Base-by-base conservation (phyloP, 2,797 vertebrate genomes). In the Dicrostonyx torquatus region DNA sequence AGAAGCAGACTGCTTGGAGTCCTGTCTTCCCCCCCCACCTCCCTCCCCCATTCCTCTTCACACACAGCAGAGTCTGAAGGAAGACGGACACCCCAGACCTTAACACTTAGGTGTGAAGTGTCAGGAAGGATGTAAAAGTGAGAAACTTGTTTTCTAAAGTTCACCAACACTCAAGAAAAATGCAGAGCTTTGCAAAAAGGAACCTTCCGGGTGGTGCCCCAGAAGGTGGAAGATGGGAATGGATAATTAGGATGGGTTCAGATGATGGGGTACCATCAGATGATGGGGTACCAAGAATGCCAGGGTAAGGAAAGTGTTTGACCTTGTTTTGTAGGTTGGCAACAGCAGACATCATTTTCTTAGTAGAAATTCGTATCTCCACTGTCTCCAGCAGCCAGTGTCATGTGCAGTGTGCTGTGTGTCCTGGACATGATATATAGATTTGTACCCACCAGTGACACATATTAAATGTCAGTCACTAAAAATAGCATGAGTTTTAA, bases 11-110 rank as follows among this genome's bases (percentile, higher is more conserved):
- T 26, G 5, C 17, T 37, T 34, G 89, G 66, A 70, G 50, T 40
- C 5, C 29, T 4, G 20, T 43, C 70, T 40, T 0, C 4, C 70
- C 37, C 37, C 40, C 7, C 29, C 2, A 2, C 9, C 11, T 70
- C 11, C 18, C 45, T 13, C 43, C 34, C 37, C 34, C 17, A 31
- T 34, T 48, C 26, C 29, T 48, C 34, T 68, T 53, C 64, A 53
- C 31, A 40, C 8, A 31, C 29, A n/a, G 1, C 77, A 4, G 3
- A 55, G n/a, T 93, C 58, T 1, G 3, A 68, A 2, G 31, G 3
- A 68, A 85, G 31, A 55, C 2, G 0, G 6, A 9, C 8, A 7
- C 55, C 15, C 20, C 26, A 55, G 64, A 20, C 34, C 34, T 29
- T 26, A 66, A 12, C 24, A 45, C 29, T 73, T 60, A 29, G 12